Percentiles rank a stretch among this genome's conserved stretches.
Evolutionary conservation across 2,797 vertebrate species (phyloP).

Genomic region (Coendou prehensilis): DNA sequence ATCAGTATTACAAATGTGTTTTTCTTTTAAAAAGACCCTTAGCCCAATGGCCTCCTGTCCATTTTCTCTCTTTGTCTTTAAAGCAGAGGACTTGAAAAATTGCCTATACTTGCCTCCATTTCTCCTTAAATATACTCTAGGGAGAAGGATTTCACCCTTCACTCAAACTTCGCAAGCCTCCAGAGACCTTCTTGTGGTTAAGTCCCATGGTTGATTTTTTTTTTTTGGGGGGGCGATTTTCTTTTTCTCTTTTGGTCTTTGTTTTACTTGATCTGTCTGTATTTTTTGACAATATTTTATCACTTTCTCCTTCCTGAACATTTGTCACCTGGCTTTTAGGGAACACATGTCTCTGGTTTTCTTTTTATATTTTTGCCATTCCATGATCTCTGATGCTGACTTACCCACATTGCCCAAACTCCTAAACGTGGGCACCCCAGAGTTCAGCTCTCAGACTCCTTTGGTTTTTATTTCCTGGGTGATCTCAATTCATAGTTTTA

Average conservation of each 20-base stretch:
- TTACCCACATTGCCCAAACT: not conserved
- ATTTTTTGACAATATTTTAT: not conserved
- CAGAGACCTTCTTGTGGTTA: not conserved
- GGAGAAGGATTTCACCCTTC: not conserved
- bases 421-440: not conserved
- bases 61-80: not conserved
- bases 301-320: not conserved
- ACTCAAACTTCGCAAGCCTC: conserved; percentile 15
- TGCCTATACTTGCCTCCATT: not conserved
- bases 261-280: not conserved
- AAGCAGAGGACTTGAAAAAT: conserved; percentile 38
- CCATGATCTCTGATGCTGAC: not conserved
- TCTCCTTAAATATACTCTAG: not conserved
- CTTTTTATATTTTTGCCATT: not conserved
- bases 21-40: conserved; percentile 11
- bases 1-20: not conserved
- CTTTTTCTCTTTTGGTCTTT: not conserved
- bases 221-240: not conserved
- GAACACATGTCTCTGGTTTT: conserved; percentile 33
- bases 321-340: not conserved
- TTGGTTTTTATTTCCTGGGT: not conserved
- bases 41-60: not conserved
- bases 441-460: not conserved
- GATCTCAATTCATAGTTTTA: not conserved
- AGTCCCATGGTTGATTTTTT: not conserved